Evolutionary conservation across 1,140 invertebrate genomes (phyloP).

Genomic region (Drosophila lacertosa): DNA sequence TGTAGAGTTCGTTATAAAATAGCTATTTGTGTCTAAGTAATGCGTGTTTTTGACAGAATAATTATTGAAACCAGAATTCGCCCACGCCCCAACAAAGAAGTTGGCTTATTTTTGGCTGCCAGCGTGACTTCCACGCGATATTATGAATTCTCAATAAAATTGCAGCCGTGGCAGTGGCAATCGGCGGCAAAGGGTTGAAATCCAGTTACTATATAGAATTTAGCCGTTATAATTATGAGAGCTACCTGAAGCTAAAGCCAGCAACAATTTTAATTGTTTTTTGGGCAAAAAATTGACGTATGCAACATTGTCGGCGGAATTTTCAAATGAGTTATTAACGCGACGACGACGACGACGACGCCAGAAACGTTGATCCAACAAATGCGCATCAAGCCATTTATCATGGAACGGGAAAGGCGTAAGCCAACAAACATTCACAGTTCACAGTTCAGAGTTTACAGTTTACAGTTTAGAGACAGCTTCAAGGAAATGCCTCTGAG

Average conservation of each 20-base stretch:
- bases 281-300: slow-evolving; percentile 49
- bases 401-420: slow-evolving; percentile 60
- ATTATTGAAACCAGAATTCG: slow-evolving; percentile 58
- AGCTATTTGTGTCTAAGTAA: slow-evolving; percentile 33
- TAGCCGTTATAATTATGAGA: slow-evolving; percentile 47
- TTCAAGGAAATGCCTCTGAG: slow-evolving; percentile 52
- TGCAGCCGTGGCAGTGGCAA: slow-evolving; percentile 7
- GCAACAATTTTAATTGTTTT: slow-evolving; percentile 79
- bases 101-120: slow-evolving; percentile 12
- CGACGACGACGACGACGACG: slow-evolving; percentile 38
- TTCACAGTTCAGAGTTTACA: slow-evolving; percentile 15
- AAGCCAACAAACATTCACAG: slow-evolving; percentile 21
- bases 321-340: slow-evolving; percentile 83
- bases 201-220: slow-evolving; percentile 26
- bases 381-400: slow-evolving; percentile 79
- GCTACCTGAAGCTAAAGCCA: slow-evolving; percentile 48
- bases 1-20: not conserved
- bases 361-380: slow-evolving; percentile 55
- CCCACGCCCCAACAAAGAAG: slow-evolving; percentile 1
- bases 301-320: slow-evolving; percentile 66
- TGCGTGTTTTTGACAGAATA: slow-evolving; percentile 72
- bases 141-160: slow-evolving; percentile 30
- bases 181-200: slow-evolving; percentile 44
- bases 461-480: slow-evolving; percentile 34
- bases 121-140: slow-evolving; percentile 19